Percentiles rank a stretch among this genome's conserved stretches.
These are phyloP conservation scores for Xyrauchen texanus DNA, from an alignment of 2,113 vertebrate species.

Conservation along the genomic window DNA sequence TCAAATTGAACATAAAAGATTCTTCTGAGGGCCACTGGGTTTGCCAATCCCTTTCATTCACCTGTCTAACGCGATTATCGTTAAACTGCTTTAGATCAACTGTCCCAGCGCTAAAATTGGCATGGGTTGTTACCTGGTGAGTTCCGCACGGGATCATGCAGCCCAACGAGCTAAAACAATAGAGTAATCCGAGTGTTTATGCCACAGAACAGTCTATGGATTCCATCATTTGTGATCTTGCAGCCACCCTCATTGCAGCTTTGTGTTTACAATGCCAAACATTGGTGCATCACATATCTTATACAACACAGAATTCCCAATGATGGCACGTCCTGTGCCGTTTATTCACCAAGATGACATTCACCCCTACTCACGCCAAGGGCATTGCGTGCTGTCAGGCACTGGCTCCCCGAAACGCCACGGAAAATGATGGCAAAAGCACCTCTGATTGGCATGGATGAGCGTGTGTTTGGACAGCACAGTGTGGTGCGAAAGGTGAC, in stretches of 20 bases:
- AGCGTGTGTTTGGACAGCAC: not conserved
- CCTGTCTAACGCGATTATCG: conserved; percentile 41
- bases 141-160: conserved; percentile 3
- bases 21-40: not conserved
- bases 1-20: not conserved
- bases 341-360: conserved; percentile 48
- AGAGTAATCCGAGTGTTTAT: conserved; percentile 16
- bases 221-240: not conserved
- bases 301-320: conserved; percentile 18
- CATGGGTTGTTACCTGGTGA: conserved; percentile 20
- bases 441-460: not conserved
- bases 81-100: conserved; percentile 37
- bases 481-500: conserved; percentile 66
- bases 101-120: conserved; percentile 30
- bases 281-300: conserved; percentile 27
- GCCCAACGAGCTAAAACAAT: conserved; percentile 16
- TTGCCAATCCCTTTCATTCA: conserved; percentile 29
- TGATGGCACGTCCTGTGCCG: conserved; percentile 17
- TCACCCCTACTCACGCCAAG: conserved; percentile 53
- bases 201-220: not conserved
- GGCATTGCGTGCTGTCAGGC: conserved; percentile 41
- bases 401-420: conserved; percentile 1
- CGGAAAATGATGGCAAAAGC: conserved; percentile 1
- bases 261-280: conserved; percentile 36
- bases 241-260: conserved; percentile 2